phyloP scores from a whole-genome alignment of 2,888 invertebrate genomes.

The Philereme vetulata region DNA sequence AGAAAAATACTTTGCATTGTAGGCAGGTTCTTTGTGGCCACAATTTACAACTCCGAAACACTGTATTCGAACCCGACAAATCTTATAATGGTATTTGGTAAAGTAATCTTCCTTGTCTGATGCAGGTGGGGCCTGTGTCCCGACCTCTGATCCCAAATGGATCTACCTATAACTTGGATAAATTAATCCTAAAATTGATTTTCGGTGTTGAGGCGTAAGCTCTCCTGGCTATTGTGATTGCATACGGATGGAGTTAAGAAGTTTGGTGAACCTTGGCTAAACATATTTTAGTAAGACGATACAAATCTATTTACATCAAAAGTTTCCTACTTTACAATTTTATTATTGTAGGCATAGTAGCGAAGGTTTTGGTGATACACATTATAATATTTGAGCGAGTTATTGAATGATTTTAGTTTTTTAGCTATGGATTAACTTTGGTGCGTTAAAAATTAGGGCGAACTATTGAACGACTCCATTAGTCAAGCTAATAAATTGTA shows the following conservation, averaged over 20 bases:
- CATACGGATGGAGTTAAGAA: conserved; percentile 17
- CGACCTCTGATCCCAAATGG: conserved; percentile 23
- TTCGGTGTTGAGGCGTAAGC: conserved; percentile 21
- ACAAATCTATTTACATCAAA: conserved; percentile 4
- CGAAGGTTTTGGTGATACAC: no score
- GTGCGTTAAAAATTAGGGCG: no score
- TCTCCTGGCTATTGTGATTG: conserved; percentile 26
- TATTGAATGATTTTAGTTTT: no score
- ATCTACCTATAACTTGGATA: conserved; percentile 20
- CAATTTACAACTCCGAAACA: background rate
- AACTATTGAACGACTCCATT: no score
- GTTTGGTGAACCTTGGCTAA: conserved; percentile 9
- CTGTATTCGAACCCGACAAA: conserved; percentile 2
- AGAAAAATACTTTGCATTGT: no score
- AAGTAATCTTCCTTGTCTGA: conserved; percentile 27
- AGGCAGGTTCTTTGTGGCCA: no score
- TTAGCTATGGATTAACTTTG: no score
- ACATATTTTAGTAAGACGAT: conserved; percentile 9
- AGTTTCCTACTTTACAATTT: no score
- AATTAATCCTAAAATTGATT: conserved; percentile 34
- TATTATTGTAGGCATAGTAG: no score
- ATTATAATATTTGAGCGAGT: no score
- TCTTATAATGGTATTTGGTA: conserved; percentile 17
- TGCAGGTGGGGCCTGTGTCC: conserved; percentile 25
- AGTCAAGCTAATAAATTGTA: no score